These are phyloP conservation scores for Papilio dardanus DNA, from an alignment of 1,140 invertebrate species.

Conservation along the genomic window DNA sequence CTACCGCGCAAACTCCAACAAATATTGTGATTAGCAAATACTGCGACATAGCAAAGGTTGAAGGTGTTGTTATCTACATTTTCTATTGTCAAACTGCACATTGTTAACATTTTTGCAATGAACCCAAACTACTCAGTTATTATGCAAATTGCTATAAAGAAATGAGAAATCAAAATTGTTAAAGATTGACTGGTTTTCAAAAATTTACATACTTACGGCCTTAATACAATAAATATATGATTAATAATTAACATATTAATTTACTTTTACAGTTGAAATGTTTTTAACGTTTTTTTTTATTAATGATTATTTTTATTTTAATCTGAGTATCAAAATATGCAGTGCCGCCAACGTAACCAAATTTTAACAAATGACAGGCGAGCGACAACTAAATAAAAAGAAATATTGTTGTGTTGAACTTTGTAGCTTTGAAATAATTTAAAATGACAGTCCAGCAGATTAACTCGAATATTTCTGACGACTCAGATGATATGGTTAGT, in stretches of 20 bases:
- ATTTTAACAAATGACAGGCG: constrained; percentile 53
- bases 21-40: constrained; percentile 23
- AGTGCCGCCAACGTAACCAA: constrained; percentile 49
- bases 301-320: neutral
- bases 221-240: no score
- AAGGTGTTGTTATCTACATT: neutral
- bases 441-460: constrained; percentile 82
- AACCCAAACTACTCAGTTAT: neutral
- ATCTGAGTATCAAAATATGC: constrained; percentile 10
- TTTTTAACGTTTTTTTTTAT: neutral
- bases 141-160: neutral
- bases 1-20: constrained; percentile 31
- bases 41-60: constrained; percentile 4
- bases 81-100: neutral
- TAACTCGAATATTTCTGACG: constrained; percentile 82
- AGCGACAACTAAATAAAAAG: constrained; percentile 68
- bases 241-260: no score
- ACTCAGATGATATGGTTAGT: constrained; percentile 82
- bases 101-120: neutral
- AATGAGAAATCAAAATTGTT: no score
- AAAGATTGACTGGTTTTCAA: no score
- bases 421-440: constrained; percentile 80
- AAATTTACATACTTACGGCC: no score
- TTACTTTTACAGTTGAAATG: neutral
- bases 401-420: constrained; percentile 78